phyloP scores from a whole-genome alignment of 2,113 vertebrate species.

The Polypterus senegalus region DNA sequence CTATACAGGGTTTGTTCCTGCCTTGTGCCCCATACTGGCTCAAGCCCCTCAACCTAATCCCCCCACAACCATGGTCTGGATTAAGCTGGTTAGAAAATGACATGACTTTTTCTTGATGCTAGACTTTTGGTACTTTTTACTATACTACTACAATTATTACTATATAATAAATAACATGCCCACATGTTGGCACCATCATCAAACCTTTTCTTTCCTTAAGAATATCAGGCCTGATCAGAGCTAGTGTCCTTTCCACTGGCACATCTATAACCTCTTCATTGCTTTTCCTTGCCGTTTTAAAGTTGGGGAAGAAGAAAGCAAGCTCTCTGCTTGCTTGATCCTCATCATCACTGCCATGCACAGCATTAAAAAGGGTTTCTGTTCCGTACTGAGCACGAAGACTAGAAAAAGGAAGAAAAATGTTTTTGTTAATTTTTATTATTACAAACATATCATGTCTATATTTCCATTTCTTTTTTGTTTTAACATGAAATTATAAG shows the following conservation, averaged over 20 bases:
- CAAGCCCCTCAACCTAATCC: no score
- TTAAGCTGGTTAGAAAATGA: no score
- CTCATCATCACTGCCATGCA: conserved; percentile 59
- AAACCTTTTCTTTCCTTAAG: conserved; percentile 50
- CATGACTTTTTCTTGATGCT: no score
- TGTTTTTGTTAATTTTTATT: conserved; percentile 12
- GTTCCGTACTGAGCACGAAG: conserved; percentile 71
- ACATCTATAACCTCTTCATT: conserved; percentile 33
- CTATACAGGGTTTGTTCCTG: no score
- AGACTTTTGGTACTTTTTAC: no score
- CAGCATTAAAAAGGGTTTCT: conserved; percentile 57
- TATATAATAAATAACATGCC: no score
- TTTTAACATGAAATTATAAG: background rate
- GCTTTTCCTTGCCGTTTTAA: conserved; percentile 31
- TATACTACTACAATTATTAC: no score
- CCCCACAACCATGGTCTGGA: no score
- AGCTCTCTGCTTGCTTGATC: conserved; percentile 62
- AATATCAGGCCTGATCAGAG: conserved; percentile 48
- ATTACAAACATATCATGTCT: background rate
- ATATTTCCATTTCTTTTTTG: background rate
- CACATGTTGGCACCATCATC: no score
- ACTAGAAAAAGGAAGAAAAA: conserved; percentile 39
- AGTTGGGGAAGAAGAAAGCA: conserved; percentile 65
- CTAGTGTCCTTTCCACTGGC: conserved; percentile 51
- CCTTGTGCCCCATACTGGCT: no score